Base-by-base conservation (phyloP, 1,140 invertebrate genomes). In the Panulirus ornatus region DNA sequence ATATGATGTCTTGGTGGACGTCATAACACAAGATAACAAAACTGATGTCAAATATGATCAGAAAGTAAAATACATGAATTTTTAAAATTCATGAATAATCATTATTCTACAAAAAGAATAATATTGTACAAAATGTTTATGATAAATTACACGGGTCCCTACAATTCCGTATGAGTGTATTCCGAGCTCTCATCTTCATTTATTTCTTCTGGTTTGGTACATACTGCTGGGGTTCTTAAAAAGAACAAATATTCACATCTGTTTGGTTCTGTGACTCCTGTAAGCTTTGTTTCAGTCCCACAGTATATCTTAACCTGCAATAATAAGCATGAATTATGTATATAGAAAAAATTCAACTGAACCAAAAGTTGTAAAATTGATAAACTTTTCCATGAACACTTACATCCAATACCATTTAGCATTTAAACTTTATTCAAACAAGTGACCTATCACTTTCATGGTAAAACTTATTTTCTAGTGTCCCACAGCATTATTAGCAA, bases 231-330 rank as follows among this genome's bases (percentile, higher is more conserved):
- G 2, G 38, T 47, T 38, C 1, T 73, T 27, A 84, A 75, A 9
- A 84, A 70, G 66, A 84, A 84, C 11, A 84, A 36, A 47, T 84
- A 84, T 36, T 84, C 83, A 14, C 83, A 84, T 47, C 83, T 44
- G 70, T 73, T 84, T 47, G 83, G 83, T 73, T 84, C 83, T 6
- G 83, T 34, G 3, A 84, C 83, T 51, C 38, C 83, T 6, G 34
- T 75, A 30, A 84, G 63, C 38, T 71, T 66, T 5, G 66, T 73
- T 11, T 84, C 83, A 9, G 83, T 84, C 42, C 83, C 83, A n/a
- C 83, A 84, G 1, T 66, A 84, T 66, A 84, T 73, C 8, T 84
- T 66, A 38, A 84, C 83, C 83, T 84, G 66, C 19, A 47, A 42
- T 42, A 58, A 11, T 58, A 58, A 11, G 51, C 51, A 58, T 58